Evolutionary conservation across 2,113 vertebrate species (phyloP), one percentile per base, ranked within the genome.

Genomic region (Tetraodon nigroviridis): DNA sequence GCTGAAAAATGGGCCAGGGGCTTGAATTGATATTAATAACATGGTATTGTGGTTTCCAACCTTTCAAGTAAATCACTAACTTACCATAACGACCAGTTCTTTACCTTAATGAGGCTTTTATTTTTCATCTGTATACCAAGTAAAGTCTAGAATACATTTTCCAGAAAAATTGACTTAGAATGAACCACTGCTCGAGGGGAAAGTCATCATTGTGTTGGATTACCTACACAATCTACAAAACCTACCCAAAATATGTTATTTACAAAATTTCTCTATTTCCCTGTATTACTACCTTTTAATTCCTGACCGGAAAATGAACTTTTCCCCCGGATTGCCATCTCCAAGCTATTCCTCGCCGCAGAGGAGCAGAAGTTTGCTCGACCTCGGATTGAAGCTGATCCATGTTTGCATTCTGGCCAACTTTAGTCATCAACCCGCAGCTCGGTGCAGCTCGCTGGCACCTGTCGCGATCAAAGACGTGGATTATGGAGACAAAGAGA

Each of bases 401-500:
- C 76, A 67, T 79, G 76, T 78, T 78, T 84, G 73, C 78, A 55
- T 70, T 70, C 69, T 77, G 77, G 75, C 81, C 65, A 58, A 27
- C 79, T 77, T 64, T 70, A 80, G 79, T 86, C 83, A 83, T 80
- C 75, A 84, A 79, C 81, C 72, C 71, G 71, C 79, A 69, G 80
- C 69, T 73, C 55, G 67, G 71, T 76, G 76, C 80, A 83, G 76
- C 83, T 81, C 72, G 65, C 81, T 80, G 80, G 80, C 82, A 79
- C 79, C 80, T 82, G 76, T 81, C 85, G 81, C 71, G 78, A 81
- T 83, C 73, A 85, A 81, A 83, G 76, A 81, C 79, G 62, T 58
- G 80, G 81, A 82, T 85, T 83, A 84, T 77, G 78, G 77, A 71
- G 56, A 71, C 57, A 82, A 64, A 69, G 69, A 19, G 46, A 48